phyloP scores from a whole-genome alignment of 1,140 invertebrate species.

The Pseudoatta argentina region DNA sequence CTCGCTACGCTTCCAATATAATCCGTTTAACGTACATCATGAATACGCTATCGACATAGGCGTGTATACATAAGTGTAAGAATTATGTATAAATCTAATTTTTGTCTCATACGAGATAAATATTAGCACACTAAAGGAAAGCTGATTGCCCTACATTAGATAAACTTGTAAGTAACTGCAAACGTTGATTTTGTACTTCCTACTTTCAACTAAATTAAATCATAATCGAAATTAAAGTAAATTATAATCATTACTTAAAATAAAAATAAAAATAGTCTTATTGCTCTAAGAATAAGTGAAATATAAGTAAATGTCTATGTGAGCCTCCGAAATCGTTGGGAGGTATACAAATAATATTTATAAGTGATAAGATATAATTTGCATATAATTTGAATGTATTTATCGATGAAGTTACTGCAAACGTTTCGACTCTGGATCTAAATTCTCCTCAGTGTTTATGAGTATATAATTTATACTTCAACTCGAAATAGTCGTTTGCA shows the following conservation, averaged over 20 bases:
- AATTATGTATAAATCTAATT: not conserved
- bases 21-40: constrained; percentile 17
- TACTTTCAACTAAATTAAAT: not conserved
- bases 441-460: too few relatives aligned
- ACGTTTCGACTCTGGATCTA: too few relatives aligned
- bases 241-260: not conserved
- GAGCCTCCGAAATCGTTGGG: too few relatives aligned
- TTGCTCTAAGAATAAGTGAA: too few relatives aligned
- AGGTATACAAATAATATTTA: too few relatives aligned
- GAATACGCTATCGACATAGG: not conserved
- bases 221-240: not conserved
- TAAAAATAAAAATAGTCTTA: too few relatives aligned
- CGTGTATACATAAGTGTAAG: not conserved
- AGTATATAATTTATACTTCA: too few relatives aligned
- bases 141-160: not conserved
- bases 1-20: not conserved
- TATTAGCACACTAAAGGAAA: not conserved
- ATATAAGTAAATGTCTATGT: too few relatives aligned
- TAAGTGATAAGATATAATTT: too few relatives aligned
- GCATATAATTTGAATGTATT: too few relatives aligned
- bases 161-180: not conserved
- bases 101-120: not conserved
- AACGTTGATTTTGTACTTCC: not conserved
- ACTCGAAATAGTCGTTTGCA: too few relatives aligned
- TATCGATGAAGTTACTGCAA: too few relatives aligned